phyloP scores from a whole-genome alignment of 2,888 invertebrate species.

The Noctuana brunneofusca region DNA sequence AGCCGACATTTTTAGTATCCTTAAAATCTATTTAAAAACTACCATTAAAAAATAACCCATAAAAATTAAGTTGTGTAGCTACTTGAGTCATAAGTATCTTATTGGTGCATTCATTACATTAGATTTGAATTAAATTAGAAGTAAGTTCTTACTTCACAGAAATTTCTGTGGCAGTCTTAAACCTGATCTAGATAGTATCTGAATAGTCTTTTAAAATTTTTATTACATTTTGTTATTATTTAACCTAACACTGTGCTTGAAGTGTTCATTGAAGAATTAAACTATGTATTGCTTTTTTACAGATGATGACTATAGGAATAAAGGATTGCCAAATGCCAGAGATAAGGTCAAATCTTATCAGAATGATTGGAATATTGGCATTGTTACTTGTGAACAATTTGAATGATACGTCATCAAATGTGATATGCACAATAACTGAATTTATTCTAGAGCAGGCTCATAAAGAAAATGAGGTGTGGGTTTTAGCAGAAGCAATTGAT shows the following conservation, averaged over 20 bases:
- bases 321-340: conserved; percentile 78
- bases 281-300: conserved; percentile 24
- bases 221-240: too few relatives aligned
- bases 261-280: neutral
- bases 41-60: too few relatives aligned
- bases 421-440: conserved; percentile 74
- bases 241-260: neutral
- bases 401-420: conserved; percentile 62
- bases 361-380: conserved; percentile 83
- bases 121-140: too few relatives aligned
- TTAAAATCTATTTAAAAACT: too few relatives aligned
- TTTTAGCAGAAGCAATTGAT: conserved; percentile 89
- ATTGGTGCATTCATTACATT: too few relatives aligned
- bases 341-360: conserved; percentile 82
- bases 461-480: conserved; percentile 87
- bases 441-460: conserved; percentile 84
- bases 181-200: too few relatives aligned
- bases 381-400: conserved; percentile 70
- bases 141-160: too few relatives aligned
- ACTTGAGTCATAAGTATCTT: too few relatives aligned
- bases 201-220: too few relatives aligned
- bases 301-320: conserved; percentile 81
- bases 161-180: too few relatives aligned
- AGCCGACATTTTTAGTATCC: too few relatives aligned
- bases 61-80: too few relatives aligned